Percentiles rank a stretch among this genome's conserved stretches.
phyloP scores from a whole-genome alignment of 2,888 invertebrate species.

The Gari tellinella region DNA sequence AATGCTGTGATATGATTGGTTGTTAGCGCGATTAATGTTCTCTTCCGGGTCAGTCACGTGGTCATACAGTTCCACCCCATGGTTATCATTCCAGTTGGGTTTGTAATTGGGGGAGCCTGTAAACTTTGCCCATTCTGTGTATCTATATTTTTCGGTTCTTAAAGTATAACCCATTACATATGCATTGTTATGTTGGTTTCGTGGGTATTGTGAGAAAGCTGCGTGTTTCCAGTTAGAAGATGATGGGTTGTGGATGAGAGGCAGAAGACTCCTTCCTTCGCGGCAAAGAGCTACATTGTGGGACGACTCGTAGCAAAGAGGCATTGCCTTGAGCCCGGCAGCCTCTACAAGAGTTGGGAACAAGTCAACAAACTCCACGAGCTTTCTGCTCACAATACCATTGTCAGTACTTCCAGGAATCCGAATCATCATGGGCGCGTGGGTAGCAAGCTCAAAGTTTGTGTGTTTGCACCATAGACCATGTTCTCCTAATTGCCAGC shows the following conservation, averaged over 20 bases:
- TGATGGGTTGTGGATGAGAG: conserved; percentile 37
- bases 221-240: conserved; percentile 43
- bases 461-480: conserved; percentile 71
- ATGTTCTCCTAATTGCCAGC: conserved; percentile 75
- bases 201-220: conserved; percentile 66
- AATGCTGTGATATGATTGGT: conserved; percentile 79
- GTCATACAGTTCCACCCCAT: conserved; percentile 90
- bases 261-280: conserved; percentile 66
- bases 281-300: conserved; percentile 49
- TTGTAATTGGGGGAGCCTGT: conserved; percentile 40
- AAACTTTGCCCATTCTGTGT: conserved; percentile 59
- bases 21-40: conserved; percentile 88
- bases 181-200: conserved; percentile 22
- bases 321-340: conserved; percentile 53
- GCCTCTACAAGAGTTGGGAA: conserved; percentile 73
- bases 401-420: conserved; percentile 70
- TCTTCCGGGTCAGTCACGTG: conserved; percentile 89
- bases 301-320: conserved; percentile 60
- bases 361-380: conserved; percentile 73
- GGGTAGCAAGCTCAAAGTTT: conserved; percentile 70
- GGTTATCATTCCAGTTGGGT: conserved; percentile 80
- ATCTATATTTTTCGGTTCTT: conserved; percentile 61
- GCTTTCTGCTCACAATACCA: conserved; percentile 60
- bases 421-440: conserved; percentile 69
- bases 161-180: conserved; percentile 69